These are phyloP conservation scores for Stratiolaelaps scimitus DNA, from an alignment of 1,140 invertebrate genomes.

Conservation along the genomic window DNA sequence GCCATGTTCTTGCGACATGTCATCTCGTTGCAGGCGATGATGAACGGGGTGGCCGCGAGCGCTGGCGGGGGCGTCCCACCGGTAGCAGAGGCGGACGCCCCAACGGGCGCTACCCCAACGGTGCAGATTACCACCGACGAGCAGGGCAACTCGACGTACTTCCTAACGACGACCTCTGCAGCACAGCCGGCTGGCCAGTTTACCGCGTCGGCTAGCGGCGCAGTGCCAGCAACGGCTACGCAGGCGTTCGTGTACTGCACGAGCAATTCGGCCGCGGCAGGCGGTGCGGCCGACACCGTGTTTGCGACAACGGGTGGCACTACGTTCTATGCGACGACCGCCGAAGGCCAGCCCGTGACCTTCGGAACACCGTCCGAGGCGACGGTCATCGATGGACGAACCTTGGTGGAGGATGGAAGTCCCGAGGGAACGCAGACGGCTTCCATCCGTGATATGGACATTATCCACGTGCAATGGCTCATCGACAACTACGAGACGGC, in stretches of 20 bases:
- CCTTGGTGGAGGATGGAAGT: slow-evolving; percentile 1
- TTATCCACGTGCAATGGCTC: slow-evolving; percentile 78
- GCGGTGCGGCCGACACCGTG: slow-evolving; percentile 20
- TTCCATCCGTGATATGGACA: slow-evolving; percentile 19
- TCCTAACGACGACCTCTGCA: neutral
- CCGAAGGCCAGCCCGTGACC: slow-evolving; percentile 11
- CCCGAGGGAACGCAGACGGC: slow-evolving; percentile 12
- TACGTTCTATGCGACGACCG: slow-evolving; percentile 14
- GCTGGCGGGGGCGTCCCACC: neutral
- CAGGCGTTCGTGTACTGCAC: slow-evolving; percentile 21
- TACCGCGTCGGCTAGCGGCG: too few species aligned
- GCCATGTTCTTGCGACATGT: neutral
- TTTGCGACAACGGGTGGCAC: neutral
- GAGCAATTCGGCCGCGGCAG: neutral
- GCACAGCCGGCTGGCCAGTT: too few species aligned
- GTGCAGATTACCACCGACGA: slow-evolving; percentile 21
- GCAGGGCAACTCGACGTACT: slow-evolving; percentile 22
- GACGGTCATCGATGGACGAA: slow-evolving; percentile 14
- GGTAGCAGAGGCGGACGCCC: neutral
- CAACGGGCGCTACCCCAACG: neutral
- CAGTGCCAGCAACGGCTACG: neutral
- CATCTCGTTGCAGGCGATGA: neutral
- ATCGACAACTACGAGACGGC: slow-evolving; percentile 96
- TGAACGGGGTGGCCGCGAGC: slow-evolving; percentile 4
- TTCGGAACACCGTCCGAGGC: slow-evolving; percentile 15